A percentile compares a stretch with the other conserved stretches of the same genome.
Evolutionary conservation across 2,113 vertebrate species (phyloP).

Genomic region (Pituophis catenifer): DNA sequence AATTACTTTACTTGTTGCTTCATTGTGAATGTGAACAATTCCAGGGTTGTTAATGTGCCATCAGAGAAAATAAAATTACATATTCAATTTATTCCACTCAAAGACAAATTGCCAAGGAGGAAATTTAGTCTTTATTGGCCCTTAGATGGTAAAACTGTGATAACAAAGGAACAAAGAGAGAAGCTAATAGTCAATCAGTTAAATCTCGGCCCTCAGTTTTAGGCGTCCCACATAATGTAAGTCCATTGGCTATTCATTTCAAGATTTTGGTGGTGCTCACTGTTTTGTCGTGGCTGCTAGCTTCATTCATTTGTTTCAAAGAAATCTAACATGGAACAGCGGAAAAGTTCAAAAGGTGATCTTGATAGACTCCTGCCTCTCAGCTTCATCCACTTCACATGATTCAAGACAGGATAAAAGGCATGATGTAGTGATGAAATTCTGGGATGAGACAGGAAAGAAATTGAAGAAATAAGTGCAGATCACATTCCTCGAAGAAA

Average conservation of each 20-base stretch:
- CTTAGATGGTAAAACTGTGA: background rate
- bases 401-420: background rate
- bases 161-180: background rate
- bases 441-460: background rate
- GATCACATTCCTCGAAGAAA: background rate
- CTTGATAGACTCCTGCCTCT: background rate
- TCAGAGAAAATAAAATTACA: conserved; percentile 70
- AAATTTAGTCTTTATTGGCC: conserved; percentile 56
- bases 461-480: background rate
- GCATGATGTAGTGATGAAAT: background rate
- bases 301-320: background rate
- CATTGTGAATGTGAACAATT: conserved; percentile 66
- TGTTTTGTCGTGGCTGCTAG: background rate
- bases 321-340: background rate
- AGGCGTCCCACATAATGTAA: rapidly evolving
- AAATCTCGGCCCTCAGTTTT: background rate
- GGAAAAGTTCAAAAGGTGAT: background rate
- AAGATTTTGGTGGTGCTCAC: background rate
- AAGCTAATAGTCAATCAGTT: rapidly evolving
- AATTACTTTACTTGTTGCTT: conserved; percentile 72
- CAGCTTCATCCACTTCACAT: background rate
- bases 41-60: conserved; percentile 65
- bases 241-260: rapidly evolving
- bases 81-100: conserved; percentile 64
- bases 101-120: conserved; percentile 64